These are phyloP conservation scores for Plectrocnemia conspersa DNA, from an alignment of 1,140 invertebrate species.

Conservation along the genomic window DNA sequence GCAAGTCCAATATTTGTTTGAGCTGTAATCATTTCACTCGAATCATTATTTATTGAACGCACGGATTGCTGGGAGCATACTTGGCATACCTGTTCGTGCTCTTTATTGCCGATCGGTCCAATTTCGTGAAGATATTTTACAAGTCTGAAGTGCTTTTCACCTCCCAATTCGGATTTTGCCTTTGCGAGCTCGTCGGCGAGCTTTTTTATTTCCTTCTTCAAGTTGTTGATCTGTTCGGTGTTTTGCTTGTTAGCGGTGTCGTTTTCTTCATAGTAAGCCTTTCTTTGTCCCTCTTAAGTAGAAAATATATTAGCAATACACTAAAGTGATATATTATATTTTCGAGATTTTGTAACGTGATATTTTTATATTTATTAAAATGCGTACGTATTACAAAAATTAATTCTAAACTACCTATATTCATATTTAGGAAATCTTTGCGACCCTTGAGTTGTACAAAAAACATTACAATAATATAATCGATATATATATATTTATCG, in stretches of 20 bases:
- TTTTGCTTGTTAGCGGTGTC: constrained; percentile 68
- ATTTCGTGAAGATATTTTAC: constrained; percentile 48
- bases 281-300: constrained; percentile 70
- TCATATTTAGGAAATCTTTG: too few species aligned
- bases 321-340: too few species aligned
- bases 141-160: constrained; percentile 43
- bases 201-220: constrained; percentile 71
- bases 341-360: too few species aligned
- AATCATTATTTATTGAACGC: constrained; percentile 35
- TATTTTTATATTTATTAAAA: too few species aligned
- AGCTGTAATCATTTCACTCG: constrained; percentile 39
- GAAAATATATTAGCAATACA: too few species aligned
- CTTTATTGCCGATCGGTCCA: constrained; percentile 44
- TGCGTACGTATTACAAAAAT: too few species aligned
- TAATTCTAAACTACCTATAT: too few species aligned
- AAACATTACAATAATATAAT: too few species aligned
- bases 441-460: too few species aligned
- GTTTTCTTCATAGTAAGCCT: constrained; percentile 73
- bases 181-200: constrained; percentile 57
- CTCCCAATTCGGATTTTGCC: constrained; percentile 52
- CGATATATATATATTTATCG: too few species aligned
- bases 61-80: constrained; percentile 29
- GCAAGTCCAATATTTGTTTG: constrained; percentile 62
- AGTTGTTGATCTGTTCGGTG: constrained; percentile 58
- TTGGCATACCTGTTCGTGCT: constrained; percentile 42